Evolutionary conservation across 1,140 invertebrate genomes (phyloP).

Genomic region (Drosophila sulfurigaster): DNA sequence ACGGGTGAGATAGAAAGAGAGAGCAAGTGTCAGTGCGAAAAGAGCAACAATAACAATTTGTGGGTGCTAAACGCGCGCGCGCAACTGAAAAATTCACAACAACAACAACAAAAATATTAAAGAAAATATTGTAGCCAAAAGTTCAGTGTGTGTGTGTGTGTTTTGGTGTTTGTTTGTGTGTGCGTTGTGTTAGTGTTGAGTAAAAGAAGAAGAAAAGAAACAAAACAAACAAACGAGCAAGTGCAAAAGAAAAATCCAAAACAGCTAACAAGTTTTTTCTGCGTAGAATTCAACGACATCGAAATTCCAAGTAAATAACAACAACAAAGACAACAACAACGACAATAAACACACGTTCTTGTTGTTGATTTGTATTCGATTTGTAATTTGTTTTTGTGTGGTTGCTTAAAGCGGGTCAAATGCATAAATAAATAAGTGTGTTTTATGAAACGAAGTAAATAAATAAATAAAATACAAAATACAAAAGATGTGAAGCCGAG

Average conservation of each 20-base stretch:
- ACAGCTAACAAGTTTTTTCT: constrained; percentile 73
- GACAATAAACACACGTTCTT: constrained; percentile 9
- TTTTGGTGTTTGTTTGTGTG: constrained; percentile 36
- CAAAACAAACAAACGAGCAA: constrained; percentile 39
- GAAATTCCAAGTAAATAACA: constrained; percentile 72
- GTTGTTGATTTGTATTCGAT: constrained; percentile 52
- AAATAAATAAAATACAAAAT: constrained; percentile 8
- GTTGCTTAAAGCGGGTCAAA: constrained; percentile 73
- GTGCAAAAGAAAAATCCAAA: constrained; percentile 73
- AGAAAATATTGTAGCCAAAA: constrained; percentile 56
- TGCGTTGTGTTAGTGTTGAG: constrained; percentile 44
- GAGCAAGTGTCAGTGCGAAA: constrained; percentile 35
- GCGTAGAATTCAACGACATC: constrained; percentile 65
- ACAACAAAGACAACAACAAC: not conserved
- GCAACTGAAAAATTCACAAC: constrained; percentile 58
- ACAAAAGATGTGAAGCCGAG: not conserved
- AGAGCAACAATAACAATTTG: constrained; percentile 48
- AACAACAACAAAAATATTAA: constrained; percentile 29
- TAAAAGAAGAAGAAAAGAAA: constrained; percentile 37
- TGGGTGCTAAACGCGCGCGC: constrained; percentile 69
- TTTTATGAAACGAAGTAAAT: constrained; percentile 46
- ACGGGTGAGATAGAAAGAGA: constrained; percentile 33
- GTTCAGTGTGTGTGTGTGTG: constrained; percentile 30
- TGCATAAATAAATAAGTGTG: constrained; percentile 69
- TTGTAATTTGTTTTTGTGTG: constrained; percentile 30